Base-by-base conservation (phyloP, 2,113 vertebrate species). In the Trichomycterus rosablanca region DNA sequence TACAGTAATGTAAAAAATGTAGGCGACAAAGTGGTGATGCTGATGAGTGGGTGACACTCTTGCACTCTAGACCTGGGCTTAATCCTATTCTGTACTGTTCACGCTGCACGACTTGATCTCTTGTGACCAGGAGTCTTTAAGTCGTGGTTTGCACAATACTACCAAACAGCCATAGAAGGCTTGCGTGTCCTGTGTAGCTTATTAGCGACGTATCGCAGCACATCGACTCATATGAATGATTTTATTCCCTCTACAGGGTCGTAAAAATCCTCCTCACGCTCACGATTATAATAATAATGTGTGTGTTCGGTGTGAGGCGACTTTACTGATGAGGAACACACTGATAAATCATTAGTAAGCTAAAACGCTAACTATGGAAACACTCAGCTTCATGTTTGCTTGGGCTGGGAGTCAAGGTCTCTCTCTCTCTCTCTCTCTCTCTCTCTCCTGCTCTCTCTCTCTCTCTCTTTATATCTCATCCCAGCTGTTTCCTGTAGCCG, bases 401-500 rank as follows among this genome's bases (percentile, higher is more conserved):
- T 40, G 46, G 59, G 35, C 59, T 50, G 34, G 40, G 11, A 42
- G 58, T 78, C 80, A 81, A 84, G 78, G 77, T 76, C 78, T 65
- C 35, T 68, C 76, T 72, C 63, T 68, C 72, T 74, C 62, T 30
- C 65, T 70, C 74, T 70, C 40, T 24, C 51, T 45, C 19, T 26
- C 44, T 51, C 54, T 51, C n/a, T n/a, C n/a, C n/a, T n/a, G n/a
- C 45, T 50, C 44, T 51, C 2, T 45, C 67, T 51, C 10, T 57
- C 10, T 23, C 43, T 57, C 76, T 62, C 74, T 76, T 62, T 26
- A 61, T 72, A 74, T 70, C 44, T 67, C 54, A 23, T 62, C 70
- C 82, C 85, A 89, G 87, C 87, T 88, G 85, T 84, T 87, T 89
- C 87, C 86, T 86, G 82, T 78, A 84, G 76, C 74, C 77, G 81